Percentiles rank a stretch among this genome's conserved stretches.
Conservation (phyloP, 2,113 vertebrate species). For the Albula goreensis region DNA sequence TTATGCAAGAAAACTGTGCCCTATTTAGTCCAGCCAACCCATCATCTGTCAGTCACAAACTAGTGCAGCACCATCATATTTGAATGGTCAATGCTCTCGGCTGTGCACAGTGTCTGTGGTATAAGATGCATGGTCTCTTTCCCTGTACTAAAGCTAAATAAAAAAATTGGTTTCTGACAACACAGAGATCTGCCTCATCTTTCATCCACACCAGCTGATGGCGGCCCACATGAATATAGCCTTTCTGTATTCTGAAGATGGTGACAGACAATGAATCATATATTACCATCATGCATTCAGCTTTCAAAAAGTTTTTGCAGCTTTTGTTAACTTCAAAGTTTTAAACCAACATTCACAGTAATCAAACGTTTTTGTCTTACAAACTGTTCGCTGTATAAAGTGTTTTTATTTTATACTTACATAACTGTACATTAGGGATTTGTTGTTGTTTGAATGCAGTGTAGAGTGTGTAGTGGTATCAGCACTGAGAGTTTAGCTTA, state of each 20-base stretch:
- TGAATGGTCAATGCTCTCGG: neutral
- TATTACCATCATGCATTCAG: neutral
- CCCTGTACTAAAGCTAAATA: neutral
- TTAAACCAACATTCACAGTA: neutral
- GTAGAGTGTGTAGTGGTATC: too few relatives aligned
- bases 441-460: too few relatives aligned
- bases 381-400: too few relatives aligned
- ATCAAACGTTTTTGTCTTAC: neutral
- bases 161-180: constrained; percentile 8
- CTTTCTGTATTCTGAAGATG: neutral
- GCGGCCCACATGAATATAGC: neutral
- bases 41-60: neutral
- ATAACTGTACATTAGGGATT: too few relatives aligned
- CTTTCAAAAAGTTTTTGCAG: neutral
- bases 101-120: neutral
- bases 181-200: neutral
- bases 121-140: neutral
- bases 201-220: constrained; percentile 2
- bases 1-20: neutral
- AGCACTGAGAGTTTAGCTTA: too few relatives aligned
- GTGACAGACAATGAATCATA: constrained; percentile 11
- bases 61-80: neutral
- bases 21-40: neutral
- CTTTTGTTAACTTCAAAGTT: neutral
- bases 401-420: too few relatives aligned